A percentile compares a stretch with the other conserved stretches of the same genome.
Conservation (phyloP, 2,888 invertebrate genomes). For the Rhingia campestris region DNA sequence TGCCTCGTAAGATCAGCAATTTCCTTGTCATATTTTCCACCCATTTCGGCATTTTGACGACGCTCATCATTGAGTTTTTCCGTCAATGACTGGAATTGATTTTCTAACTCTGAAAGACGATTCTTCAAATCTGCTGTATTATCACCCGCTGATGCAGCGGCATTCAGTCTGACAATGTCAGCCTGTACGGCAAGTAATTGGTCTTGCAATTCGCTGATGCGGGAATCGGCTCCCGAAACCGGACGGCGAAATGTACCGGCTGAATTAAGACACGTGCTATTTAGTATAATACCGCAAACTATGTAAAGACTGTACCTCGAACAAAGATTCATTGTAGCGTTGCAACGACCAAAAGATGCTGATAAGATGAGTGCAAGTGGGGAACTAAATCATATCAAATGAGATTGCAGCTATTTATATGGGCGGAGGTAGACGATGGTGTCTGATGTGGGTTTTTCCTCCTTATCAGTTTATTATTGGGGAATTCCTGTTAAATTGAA, state of each 20-base stretch:
- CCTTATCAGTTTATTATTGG: no score
- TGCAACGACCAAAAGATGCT: no score
- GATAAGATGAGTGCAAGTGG: no score
- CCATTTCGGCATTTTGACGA: neutral
- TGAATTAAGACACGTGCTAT: no score
- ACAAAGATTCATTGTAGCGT: no score
- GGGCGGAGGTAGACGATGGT: no score
- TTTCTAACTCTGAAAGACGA: neutral
- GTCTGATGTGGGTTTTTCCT: no score
- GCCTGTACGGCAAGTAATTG: neutral
- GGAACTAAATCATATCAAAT: no score
- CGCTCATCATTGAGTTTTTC: neutral
- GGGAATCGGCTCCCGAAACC: neutral
- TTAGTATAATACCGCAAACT: no score
- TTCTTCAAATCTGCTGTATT: neutral
- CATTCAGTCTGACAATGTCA: neutral
- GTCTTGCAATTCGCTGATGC: neutral
- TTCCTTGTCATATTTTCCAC: neutral
- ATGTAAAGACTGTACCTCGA: no score
- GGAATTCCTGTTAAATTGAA: no score
- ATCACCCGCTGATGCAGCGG: neutral
- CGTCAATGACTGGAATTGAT: neutral
- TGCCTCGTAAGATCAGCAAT: neutral
- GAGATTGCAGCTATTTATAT: no score
- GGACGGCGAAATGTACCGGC: neutral